These are phyloP conservation scores for Gandaritis pyraliata DNA, from an alignment of 2,888 invertebrate species.

Conservation along the genomic window DNA sequence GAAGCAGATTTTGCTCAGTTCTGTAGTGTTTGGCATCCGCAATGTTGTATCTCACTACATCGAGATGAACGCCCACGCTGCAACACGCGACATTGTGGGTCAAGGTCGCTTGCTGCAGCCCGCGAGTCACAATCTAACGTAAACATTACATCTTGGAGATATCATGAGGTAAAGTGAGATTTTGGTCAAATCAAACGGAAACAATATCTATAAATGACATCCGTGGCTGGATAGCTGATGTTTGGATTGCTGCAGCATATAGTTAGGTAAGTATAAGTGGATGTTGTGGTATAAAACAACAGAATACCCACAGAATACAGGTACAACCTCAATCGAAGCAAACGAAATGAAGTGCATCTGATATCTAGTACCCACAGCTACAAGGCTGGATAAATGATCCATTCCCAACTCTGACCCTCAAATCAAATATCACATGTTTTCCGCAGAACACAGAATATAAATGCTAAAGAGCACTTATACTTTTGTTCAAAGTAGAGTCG, in stretches of 20 bases:
- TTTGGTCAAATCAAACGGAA: neutral
- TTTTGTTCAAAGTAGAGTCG: neutral
- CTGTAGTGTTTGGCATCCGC: slow-evolving; percentile 9
- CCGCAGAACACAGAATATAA: no score
- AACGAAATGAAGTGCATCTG: no score
- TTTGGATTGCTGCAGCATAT: neutral
- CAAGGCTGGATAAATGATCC: no score
- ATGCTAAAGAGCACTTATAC: no score
- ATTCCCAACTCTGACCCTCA: no score
- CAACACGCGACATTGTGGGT: slow-evolving; percentile 11
- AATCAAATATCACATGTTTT: no score
- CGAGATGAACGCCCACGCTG: slow-evolving; percentile 16
- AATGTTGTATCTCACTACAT: slow-evolving; percentile 1
- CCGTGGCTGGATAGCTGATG: neutral
- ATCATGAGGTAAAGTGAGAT: no score
- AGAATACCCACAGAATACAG: no score
- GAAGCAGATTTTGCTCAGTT: slow-evolving; percentile 7
- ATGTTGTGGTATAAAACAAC: no score
- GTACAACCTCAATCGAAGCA: no score
- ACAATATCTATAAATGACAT: neutral
- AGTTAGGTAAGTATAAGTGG: no score
- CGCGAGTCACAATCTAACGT: slow-evolving; percentile 13
- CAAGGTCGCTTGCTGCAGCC: slow-evolving; percentile 15
- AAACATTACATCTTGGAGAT: slow-evolving; percentile 8
- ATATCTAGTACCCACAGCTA: no score